phyloP scores from a whole-genome alignment of 2,113 vertebrate genomes.

The Burhinus bistriatus region DNA sequence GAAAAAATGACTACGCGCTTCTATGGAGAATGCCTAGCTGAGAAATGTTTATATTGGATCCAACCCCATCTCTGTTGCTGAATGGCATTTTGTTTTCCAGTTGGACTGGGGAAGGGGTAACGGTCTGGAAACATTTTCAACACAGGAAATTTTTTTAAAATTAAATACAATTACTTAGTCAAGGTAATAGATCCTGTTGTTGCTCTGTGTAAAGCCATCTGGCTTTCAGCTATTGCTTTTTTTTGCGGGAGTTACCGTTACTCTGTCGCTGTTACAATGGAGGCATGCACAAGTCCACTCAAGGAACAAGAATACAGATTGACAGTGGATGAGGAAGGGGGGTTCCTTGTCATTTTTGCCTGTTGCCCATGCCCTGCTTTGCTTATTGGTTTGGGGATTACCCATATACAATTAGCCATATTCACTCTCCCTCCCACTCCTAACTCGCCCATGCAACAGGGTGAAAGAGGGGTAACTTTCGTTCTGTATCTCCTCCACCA shows the following conservation, averaged over 20 bases:
- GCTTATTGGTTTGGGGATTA: background rate
- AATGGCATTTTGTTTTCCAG: conserved; percentile 78
- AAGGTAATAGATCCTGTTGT: conserved; percentile 34
- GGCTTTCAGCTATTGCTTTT: background rate
- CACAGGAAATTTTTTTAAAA: conserved; percentile 36
- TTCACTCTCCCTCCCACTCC: background rate
- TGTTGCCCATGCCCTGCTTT: background rate
- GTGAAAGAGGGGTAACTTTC: background rate
- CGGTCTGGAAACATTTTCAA: conserved; percentile 73
- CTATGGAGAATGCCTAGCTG: conserved; percentile 69
- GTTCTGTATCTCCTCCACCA: background rate
- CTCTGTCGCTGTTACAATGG: background rate
- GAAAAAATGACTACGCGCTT: conserved; percentile 77
- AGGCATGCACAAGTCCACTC: background rate
- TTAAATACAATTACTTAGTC: conserved; percentile 22
- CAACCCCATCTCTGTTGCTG: conserved; percentile 74
- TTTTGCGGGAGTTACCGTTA: background rate
- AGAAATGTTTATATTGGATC: conserved; percentile 80
- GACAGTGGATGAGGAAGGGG: background rate
- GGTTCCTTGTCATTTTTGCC: background rate
- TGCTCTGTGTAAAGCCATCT: conserved; percentile 4
- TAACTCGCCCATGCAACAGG: background rate
- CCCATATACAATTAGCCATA: background rate
- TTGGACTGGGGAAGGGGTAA: conserved; percentile 63
- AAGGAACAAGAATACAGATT: background rate